Evolutionary conservation across 2,113 vertebrate species (phyloP).

Genomic region (Connochaetes taurinus): DNA sequence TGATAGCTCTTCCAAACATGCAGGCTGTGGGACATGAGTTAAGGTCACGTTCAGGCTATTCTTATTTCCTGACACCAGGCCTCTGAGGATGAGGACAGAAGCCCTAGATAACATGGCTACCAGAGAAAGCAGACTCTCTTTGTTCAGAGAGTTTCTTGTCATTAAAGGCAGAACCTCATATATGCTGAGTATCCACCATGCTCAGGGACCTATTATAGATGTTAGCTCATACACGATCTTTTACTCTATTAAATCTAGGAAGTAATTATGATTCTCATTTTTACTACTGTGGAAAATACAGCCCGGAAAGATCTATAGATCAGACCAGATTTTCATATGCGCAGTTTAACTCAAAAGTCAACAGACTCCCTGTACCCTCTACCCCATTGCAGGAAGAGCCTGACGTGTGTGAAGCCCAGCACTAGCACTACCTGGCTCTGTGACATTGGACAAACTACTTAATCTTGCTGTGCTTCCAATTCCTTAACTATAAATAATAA

Average conservation of each 20-base stretch:
- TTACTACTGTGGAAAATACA: background rate
- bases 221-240: background rate
- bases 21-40: background rate
- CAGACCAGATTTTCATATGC: background rate
- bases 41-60: background rate
- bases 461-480: background rate
- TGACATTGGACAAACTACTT: background rate
- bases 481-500: background rate
- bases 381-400: background rate
- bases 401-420: background rate
- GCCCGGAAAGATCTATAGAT: background rate
- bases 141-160: background rate
- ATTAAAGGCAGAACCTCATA: background rate
- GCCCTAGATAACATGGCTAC: background rate
- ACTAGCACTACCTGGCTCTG: background rate
- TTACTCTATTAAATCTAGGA: background rate
- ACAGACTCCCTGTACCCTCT: rapidly evolving
- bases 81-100: background rate
- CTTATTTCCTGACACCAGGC: background rate
- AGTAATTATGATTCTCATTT: background rate
- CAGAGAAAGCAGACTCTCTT: background rate
- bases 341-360: background rate
- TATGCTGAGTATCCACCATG: background rate
- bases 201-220: background rate
- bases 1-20: background rate